Base-by-base conservation (phyloP, 23 tunicate genomes). In the Ciona savignyi region DNA sequence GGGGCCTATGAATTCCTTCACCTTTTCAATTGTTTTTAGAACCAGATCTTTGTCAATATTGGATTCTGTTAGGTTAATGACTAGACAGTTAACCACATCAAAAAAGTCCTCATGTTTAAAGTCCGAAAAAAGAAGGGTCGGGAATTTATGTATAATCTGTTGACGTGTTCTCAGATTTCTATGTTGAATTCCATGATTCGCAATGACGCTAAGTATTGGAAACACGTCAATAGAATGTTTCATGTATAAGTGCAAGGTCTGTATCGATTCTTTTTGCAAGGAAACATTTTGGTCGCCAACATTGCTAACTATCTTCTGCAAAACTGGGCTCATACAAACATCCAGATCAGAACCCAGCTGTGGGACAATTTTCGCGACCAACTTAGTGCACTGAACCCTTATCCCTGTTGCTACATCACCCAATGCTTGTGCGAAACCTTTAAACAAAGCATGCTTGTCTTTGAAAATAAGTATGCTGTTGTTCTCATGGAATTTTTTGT, bases 81-180 rank as follows among this genome's bases (percentile, higher is more conserved):
- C 91, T 25, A 91, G 74, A 25, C 88, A 28, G 30, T 71, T 77
- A 9, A 91, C 97, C 65, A 91, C 51, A 33, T 84, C 90, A 63
- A 91, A 85, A 76, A 91, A 91, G 80, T 91, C 97, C 73, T 91
- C 86, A 27, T 84, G 56, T 33, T 80, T 69, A 65, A 84, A 91
- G 27, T 91, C 97, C 28, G 97, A 67, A 63, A 91, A 91, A 27
- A 91, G 82, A 24, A 91, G 56, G 1, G 97, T 80, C 0, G 97
- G 97, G 51, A 91, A 91, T 29, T 78, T 64, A 35, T 67, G 77
- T 3, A 91, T 77, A 24, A 91, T 66, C 61, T 90, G 89, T 34
- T 78, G 67, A 21, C 91, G 35, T 32, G 63, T 66, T 73, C 66
- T 72, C 25, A 56, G 34, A 34, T 84, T 86, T 24, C 35, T 70